Evolutionary conservation across 30 jellyfish, hydroid and myxozoan genomes (phyloP).

Genomic region (Sanderia malayensis): DNA sequence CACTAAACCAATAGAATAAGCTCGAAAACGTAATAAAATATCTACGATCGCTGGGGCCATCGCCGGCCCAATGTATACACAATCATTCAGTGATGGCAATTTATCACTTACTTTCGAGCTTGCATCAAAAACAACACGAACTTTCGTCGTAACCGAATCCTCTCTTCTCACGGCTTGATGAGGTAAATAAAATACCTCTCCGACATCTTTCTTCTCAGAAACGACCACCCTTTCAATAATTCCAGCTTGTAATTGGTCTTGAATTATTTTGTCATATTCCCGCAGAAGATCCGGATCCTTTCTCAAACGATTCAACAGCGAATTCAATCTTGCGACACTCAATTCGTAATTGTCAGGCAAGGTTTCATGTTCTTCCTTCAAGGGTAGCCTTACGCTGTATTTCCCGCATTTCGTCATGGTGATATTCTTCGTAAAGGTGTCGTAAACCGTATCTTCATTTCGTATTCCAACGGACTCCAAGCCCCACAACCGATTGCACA

Average conservation of each 20-base stretch:
- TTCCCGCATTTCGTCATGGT: not conserved
- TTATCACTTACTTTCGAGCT: not conserved
- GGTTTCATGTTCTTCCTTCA: not conserved
- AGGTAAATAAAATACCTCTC: slow-evolving; percentile 19
- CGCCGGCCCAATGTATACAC: slow-evolving; percentile 25
- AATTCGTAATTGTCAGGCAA: not conserved
- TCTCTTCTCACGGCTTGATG: slow-evolving; percentile 17
- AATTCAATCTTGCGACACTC: not conserved
- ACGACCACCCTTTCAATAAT: slow-evolving; percentile 14
- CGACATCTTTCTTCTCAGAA: not conserved
- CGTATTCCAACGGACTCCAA: slow-evolving; percentile 25
- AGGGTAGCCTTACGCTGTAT: not conserved
- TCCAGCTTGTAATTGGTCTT: slow-evolving; percentile 1
- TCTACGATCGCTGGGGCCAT: slow-evolving; percentile 31
- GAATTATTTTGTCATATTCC: not conserved
- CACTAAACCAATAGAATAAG: slow-evolving; percentile 17
- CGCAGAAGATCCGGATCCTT: not conserved
- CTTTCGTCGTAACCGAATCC: slow-evolving; percentile 18
- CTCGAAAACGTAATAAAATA: slow-evolving; percentile 21
- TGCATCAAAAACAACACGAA: slow-evolving; percentile 27
- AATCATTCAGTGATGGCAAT: slow-evolving; percentile 34
- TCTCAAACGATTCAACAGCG: not conserved
- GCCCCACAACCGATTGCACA: slow-evolving; percentile 11
- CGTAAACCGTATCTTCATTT: slow-evolving; percentile 27
- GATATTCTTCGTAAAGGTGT: slow-evolving; percentile 11